Evolutionary conservation across 2,113 vertebrate genomes (phyloP).

Genomic region (Phylloscopus whistleri): DNA sequence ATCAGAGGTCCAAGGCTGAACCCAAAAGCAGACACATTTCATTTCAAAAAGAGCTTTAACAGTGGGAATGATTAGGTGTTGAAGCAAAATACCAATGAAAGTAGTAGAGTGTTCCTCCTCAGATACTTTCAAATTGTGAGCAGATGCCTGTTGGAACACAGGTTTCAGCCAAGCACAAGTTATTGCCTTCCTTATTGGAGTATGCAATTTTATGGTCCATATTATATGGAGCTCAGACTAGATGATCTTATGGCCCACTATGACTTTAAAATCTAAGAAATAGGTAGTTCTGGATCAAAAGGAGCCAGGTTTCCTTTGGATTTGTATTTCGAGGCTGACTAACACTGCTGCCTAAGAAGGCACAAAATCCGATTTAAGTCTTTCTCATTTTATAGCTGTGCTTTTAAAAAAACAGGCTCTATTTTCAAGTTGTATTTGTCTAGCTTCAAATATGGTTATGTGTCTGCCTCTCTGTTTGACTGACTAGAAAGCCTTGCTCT

Average conservation of each 20-base stretch:
- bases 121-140: conserved; percentile 41
- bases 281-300: conserved; percentile 41
- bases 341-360: conserved; percentile 19
- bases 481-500: not conserved
- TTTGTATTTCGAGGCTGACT: conserved; percentile 39
- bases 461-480: not conserved
- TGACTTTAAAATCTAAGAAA: conserved; percentile 48
- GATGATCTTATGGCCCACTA: conserved; percentile 36
- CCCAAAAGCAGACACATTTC: conserved; percentile 21
- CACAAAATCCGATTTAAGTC: not conserved
- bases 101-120: conserved; percentile 35
- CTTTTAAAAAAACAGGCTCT: not conserved
- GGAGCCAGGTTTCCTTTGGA: conserved; percentile 43
- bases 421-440: conserved; percentile 14
- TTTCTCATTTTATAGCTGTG: not conserved
- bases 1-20: not conserved
- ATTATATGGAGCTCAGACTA: conserved; percentile 49
- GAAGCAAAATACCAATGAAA: conserved; percentile 53
- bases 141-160: conserved; percentile 33
- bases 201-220: conserved; percentile 32
- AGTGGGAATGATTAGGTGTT: conserved; percentile 52
- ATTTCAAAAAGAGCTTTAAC: conserved; percentile 27
- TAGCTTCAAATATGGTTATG: not conserved
- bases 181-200: conserved; percentile 38
- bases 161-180: conserved; percentile 32